Evolutionary conservation across 2,113 vertebrate species (phyloP).

Genomic region (Notothenia rossii): DNA sequence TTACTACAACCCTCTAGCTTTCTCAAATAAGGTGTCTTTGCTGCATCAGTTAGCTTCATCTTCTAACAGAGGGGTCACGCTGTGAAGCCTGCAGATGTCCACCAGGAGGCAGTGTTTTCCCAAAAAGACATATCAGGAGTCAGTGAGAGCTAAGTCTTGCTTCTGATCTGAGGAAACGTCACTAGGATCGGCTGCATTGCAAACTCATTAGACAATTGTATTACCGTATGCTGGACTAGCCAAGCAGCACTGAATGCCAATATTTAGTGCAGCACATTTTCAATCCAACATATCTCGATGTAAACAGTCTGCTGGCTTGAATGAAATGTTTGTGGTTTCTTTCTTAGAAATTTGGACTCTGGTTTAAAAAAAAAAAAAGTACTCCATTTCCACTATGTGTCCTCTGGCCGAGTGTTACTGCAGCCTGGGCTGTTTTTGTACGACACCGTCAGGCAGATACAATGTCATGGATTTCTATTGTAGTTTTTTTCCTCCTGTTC

Average conservation of each 20-base stretch:
- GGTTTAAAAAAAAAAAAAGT: not conserved
- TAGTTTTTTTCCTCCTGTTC: constrained; percentile 5
- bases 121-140: not conserved
- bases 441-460: constrained; percentile 29
- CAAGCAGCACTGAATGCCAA: not conserved
- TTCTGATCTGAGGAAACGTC: not conserved
- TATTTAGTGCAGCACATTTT: not conserved
- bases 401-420: constrained; percentile 58
- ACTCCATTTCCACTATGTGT: not conserved
- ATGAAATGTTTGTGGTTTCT: not conserved
- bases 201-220: not conserved
- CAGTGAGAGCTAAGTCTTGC: not conserved
- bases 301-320: not conserved
- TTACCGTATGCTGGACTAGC: not conserved
- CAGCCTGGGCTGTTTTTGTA: constrained; percentile 63
- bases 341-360: not conserved
- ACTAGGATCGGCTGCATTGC: not conserved
- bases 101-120: constrained; percentile 18
- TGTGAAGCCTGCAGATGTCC: not conserved
- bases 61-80: not conserved
- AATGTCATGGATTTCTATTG: constrained; percentile 26
- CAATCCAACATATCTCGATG: not conserved
- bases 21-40: not conserved
- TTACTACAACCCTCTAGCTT: not conserved
- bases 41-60: not conserved